Conservation (phyloP, 2,797 vertebrate genomes). For the Poeciliopsis paucimaculata region DNA sequence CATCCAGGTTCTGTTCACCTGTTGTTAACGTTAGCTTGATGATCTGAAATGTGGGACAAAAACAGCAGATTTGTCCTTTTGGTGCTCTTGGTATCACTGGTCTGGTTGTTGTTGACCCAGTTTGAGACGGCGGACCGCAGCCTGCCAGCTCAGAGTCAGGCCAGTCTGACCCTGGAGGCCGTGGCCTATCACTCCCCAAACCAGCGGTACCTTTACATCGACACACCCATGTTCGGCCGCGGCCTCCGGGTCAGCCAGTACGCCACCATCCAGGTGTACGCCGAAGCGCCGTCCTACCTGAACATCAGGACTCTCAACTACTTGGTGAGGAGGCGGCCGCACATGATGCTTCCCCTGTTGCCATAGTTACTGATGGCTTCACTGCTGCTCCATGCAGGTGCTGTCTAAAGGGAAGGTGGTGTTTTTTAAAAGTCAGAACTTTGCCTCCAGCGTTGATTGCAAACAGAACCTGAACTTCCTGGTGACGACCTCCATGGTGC, state of each 20-base stretch:
- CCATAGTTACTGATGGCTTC: constrained; percentile 7
- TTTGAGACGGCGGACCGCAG: constrained; percentile 78
- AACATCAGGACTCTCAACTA: constrained; percentile 85
- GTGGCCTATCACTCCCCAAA: constrained; percentile 85
- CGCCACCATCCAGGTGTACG: constrained; percentile 79
- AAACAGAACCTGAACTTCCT: constrained; percentile 81
- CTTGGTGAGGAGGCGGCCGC: constrained; percentile 78
- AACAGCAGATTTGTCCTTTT: not conserved
- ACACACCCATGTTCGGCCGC: constrained; percentile 74
- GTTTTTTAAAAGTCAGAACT: constrained; percentile 71
- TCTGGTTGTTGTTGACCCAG: constrained; percentile 67
- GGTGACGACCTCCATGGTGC: constrained; percentile 88
- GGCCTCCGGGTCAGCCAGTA: constrained; percentile 75
- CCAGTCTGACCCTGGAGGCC: constrained; percentile 72
- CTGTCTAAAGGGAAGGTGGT: constrained; percentile 89
- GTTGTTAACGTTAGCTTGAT: not conserved
- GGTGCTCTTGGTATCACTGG: not conserved
- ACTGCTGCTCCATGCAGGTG: constrained; percentile 38
- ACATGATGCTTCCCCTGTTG: not conserved
- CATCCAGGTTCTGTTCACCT: not conserved
- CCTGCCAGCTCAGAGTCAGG: constrained; percentile 82
- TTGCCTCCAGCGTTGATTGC: constrained; percentile 22
- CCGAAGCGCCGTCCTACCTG: constrained; percentile 76
- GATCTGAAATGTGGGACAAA: not conserved
- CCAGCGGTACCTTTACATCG: constrained; percentile 89